Base-by-base conservation (phyloP, 2,888 invertebrate species). In the Watsonalla binaria region DNA sequence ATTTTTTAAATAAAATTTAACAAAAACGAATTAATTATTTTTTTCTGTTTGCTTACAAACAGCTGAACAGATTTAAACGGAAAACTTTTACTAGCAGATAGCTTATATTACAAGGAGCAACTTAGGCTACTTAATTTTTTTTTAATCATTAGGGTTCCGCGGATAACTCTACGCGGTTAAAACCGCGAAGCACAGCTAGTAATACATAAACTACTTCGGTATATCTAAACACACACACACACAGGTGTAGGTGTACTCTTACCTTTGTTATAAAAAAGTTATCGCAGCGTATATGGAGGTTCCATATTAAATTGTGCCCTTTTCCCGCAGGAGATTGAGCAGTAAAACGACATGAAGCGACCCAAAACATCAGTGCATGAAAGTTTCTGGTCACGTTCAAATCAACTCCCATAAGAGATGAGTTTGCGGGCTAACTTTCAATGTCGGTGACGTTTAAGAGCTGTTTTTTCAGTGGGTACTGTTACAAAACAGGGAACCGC, bases 331-430 rank as follows among this genome's bases (percentile, higher is more conserved):
- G 71, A 78, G 74, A 80, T 84, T 78, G 77, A 76, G 80, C 72
- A 71, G 75, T 78, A 77, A 79, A 82, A 76, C 70, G 75, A 73
- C 74, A 73, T 72, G 73, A 70, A 68, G 65, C 68, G 70, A 72
- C 73, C 76, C 72, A 70, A 74, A 80, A 78, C 73, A 76, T 76
- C 68, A 68, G 61, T 59, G 60, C 63, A 78, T 74, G 63, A 72
- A 66, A 64, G 85, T 85, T 82, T 49, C 83, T 33, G 53, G 70
- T 80, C 86, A 86, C 86, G 86, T 84, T 56, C 76, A 66, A 74
- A 78, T 78, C 78, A 76, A 73, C 76, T 66, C 78, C 79, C 79
- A 74, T 79, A 82, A 76, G 82, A 77, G 77, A 78, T 79, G 69
- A 76, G 78, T 74, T 76, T 76, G 76, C 65, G 73, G 74, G 65